Base-by-base conservation (phyloP, 2,113 vertebrate genomes). In the Emydura subglobosa region DNA sequence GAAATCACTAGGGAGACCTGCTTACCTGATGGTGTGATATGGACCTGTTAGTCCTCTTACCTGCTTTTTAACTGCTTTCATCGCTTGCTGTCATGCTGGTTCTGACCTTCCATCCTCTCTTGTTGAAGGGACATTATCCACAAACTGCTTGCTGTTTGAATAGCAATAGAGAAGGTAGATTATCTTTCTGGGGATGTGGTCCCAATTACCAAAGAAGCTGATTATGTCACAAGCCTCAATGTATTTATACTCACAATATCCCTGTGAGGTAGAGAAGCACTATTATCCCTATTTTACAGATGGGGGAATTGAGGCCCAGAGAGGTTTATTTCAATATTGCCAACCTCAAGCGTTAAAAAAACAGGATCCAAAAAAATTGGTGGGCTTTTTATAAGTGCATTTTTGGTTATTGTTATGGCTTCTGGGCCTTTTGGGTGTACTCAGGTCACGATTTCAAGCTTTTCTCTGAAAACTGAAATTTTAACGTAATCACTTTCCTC, bases 111-210 rank as follows among this genome's bases (percentile, higher is more conserved):
- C 14, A 16, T 65, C 61, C 6, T 34, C 31, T 65, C 31, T 34
- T 65, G 61, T 34, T 53, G 4, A 6, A 0, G 6, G 1, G 21
- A 51, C 19, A 1, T 1, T 2, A 51, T 5, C 3, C 50, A 3
- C 44, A 74, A 24, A 24, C 49, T 2, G 13, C 14, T 29, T 29
- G 8, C 0, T 61, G 59, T 59, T 59, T 59, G 57, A 59, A 59
- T 59, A 24, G 25, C 55, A 59, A 31, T 24, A n/a, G 12, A 44
- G 29, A 21, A 72, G 42, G 27, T 10, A 5, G 13, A 31, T 78
- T 44, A 1, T 4, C 4, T n/a, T 34, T 19, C 6, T 11, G 1
- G n/a, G 25, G 3, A 25, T 12, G 25, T 13, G 49, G 21, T 7
- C 85, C 80, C 72, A 7, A 5, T 39, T 78, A 34, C 42, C 31